Evolutionary conservation across 2,888 invertebrate genomes (phyloP).

Genomic region (Carpatolechia fugitivella): DNA sequence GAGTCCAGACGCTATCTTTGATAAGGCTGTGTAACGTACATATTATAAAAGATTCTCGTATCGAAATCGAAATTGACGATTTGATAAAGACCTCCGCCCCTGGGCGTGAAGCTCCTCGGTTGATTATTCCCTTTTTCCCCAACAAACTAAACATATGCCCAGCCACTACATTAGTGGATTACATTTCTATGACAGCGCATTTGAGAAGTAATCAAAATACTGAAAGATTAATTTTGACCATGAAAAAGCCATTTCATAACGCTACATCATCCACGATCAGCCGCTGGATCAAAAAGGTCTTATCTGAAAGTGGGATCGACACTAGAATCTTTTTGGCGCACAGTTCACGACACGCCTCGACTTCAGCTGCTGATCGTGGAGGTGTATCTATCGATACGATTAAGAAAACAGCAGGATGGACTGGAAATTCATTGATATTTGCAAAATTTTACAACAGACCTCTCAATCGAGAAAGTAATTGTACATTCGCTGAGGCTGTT

Average conservation of each 20-base stretch:
- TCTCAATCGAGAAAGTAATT: too few relatives aligned
- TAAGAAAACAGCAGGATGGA: background rate
- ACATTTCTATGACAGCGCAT: background rate
- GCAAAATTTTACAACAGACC: background rate
- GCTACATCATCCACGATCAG: constrained; percentile 11
- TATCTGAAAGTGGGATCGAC: constrained; percentile 19
- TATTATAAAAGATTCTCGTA: background rate
- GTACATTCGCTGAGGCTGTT: too few relatives aligned
- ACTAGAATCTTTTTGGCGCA: constrained; percentile 17
- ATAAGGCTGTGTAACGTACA: constrained; percentile 13
- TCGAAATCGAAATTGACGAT: background rate
- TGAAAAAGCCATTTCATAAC: background rate
- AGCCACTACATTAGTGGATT: background rate
- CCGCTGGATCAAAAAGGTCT: constrained; percentile 18
- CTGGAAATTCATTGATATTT: background rate
- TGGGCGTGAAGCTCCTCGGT: background rate
- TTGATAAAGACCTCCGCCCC: background rate
- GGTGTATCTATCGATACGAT: background rate
- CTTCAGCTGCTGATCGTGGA: background rate
- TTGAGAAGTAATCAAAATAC: background rate
- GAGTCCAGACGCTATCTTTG: constrained; percentile 14
- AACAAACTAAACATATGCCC: background rate
- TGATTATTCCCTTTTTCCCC: background rate
- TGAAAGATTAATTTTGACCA: background rate
- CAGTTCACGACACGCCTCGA: constrained; percentile 18